These are phyloP conservation scores for Psittacula derbiana DNA, from an alignment of 2,797 vertebrate genomes.

Conservation along the genomic window DNA sequence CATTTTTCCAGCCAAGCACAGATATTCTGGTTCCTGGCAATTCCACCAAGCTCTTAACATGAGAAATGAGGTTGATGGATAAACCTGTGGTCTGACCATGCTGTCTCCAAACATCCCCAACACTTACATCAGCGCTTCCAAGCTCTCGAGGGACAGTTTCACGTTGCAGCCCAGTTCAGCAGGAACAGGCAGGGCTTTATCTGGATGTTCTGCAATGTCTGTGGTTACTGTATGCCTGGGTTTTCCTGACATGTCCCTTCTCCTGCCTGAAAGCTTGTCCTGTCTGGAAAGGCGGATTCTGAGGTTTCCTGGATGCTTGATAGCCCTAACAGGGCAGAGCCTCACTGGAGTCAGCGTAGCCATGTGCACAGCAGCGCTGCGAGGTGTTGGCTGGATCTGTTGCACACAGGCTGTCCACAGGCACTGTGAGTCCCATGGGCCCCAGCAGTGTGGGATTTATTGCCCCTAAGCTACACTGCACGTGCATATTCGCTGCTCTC, in stretches of 20 bases:
- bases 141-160: conserved; percentile 33
- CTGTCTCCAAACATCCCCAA: conserved; percentile 40
- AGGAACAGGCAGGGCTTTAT: conserved; percentile 41
- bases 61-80: conserved; percentile 54
- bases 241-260: conserved; percentile 17
- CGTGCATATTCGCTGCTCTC: neutral
- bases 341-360: neutral
- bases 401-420: neutral
- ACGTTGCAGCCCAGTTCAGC: conserved; percentile 4
- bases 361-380: neutral
- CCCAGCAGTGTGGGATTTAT: neutral
- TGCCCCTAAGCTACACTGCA: neutral
- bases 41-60: conserved; percentile 31
- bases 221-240: neutral
- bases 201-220: neutral
- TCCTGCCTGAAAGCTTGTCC: neutral
- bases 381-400: neutral
- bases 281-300: neutral
- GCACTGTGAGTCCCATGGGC: neutral
- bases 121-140: conserved; percentile 65
- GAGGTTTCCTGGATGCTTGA: neutral
- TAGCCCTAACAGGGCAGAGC: neutral
- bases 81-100: conserved; percentile 45
- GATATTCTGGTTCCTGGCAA: conserved; percentile 6
- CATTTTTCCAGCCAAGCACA: conserved; percentile 1